phyloP scores from a whole-genome alignment of 2,888 invertebrate genomes.

The Danaus chrysippus region DNA sequence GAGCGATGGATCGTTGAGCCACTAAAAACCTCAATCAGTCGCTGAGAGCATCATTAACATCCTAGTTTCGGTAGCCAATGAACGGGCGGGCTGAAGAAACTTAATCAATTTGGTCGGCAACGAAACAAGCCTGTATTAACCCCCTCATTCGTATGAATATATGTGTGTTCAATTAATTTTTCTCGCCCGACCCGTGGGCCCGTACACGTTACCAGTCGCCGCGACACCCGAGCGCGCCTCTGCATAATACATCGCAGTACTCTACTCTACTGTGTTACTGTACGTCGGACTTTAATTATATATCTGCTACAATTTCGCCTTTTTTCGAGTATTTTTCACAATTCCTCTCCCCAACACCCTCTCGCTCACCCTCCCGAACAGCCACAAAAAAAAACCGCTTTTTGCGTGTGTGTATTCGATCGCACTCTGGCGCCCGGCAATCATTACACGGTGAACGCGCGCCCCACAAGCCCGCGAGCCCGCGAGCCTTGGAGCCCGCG shows the following conservation, averaged over 20 bases:
- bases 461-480: slow-evolving; percentile 25
- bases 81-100: slow-evolving; percentile 26
- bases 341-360: slow-evolving; percentile 65
- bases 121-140: slow-evolving; percentile 37
- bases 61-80: slow-evolving; percentile 22
- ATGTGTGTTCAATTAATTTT: slow-evolving; percentile 53
- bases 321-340: slow-evolving; percentile 81
- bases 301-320: slow-evolving; percentile 79
- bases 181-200: slow-evolving; percentile 43
- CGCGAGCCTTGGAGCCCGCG: slow-evolving; percentile 17
- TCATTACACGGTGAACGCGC: slow-evolving; percentile 36
- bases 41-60: slow-evolving; percentile 28
- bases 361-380: slow-evolving; percentile 51
- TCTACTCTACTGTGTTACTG: slow-evolving; percentile 53
- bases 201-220: slow-evolving; percentile 44
- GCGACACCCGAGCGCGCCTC: slow-evolving; percentile 63
- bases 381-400: slow-evolving; percentile 61
- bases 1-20: slow-evolving; percentile 22
- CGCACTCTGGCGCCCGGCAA: slow-evolving; percentile 33
- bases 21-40: slow-evolving; percentile 32
- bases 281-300: slow-evolving; percentile 78
- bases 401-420: slow-evolving; percentile 57
- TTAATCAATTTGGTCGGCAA: slow-evolving; percentile 32
- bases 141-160: slow-evolving; percentile 33
- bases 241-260: slow-evolving; percentile 75